These are phyloP conservation scores for Lepeophtheirus nordmannii DNA, from an alignment of 2,888 invertebrate genomes.

Conservation along the genomic window DNA sequence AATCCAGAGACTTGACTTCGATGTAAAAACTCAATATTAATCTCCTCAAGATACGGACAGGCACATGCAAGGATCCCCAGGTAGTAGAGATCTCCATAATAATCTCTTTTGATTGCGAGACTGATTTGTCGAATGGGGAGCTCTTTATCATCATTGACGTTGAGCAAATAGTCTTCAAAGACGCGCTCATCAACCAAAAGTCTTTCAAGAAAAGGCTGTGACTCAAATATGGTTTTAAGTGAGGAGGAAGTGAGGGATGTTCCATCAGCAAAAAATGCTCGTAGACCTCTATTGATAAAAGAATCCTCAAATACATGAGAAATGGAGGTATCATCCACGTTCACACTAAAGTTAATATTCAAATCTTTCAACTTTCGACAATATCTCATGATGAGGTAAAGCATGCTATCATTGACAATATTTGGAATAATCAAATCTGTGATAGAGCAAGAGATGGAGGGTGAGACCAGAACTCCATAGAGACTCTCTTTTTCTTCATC, in stretches of 20 bases:
- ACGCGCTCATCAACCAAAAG: neutral
- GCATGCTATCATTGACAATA: neutral
- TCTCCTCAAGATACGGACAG: neutral
- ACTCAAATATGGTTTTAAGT: neutral
- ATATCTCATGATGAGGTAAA: neutral
- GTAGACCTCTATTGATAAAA: neutral
- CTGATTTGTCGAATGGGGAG: neutral
- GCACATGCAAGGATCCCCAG: neutral
- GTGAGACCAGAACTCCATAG: neutral
- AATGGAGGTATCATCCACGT: neutral
- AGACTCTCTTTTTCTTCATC: neutral
- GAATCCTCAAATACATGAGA: neutral
- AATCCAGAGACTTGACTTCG: conserved; percentile 3
- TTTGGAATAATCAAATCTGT: neutral
- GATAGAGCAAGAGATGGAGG: neutral
- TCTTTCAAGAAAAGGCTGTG: neutral
- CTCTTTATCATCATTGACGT: neutral
- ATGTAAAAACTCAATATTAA: neutral
- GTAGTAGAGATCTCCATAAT: neutral
- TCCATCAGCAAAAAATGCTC: neutral
- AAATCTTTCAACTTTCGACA: neutral
- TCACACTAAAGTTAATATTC: neutral
- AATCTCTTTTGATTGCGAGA: neutral
- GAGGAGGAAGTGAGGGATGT: neutral
- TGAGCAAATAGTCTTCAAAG: neutral